Base-by-base conservation (phyloP, 2,888 invertebrate species). In the Erynnis tages region DNA sequence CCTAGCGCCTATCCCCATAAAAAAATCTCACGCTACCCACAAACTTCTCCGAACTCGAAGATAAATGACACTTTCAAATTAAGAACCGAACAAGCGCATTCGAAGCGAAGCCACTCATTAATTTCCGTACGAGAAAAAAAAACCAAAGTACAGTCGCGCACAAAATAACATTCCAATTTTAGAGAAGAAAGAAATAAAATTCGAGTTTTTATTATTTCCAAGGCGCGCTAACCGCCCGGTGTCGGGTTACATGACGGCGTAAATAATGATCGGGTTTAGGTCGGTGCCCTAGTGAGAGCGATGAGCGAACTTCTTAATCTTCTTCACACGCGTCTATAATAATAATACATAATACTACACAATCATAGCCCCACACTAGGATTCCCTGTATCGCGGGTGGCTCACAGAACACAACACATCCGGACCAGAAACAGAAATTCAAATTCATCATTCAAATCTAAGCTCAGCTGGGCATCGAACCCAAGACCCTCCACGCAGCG, bases 161-260 rank as follows among this genome's bases (percentile, higher is more conserved):
- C 52, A 52, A 52, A 44, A 52, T 52, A 52, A 52, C 52, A 50
- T 44, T 52, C 52, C 52, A 52, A 52, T 52, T 49, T 49, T 34
- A 41, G 43, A 52, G 44, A 52, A 40, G 50, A 50, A 44, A 52
- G 50, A 52, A 52, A 52, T 52, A 52, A 52, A 52, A 52, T 29
- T 37, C 50, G 35, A 29, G 44, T 52, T 52, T 34, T 52, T 52
- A 50, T 50, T 52, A 44, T 52, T 52, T 52, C 32, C 21, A 52
- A 52, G 34, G 50, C 50, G 50, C 50, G 50, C 50, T 52, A 52
- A 52, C 54, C 34, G 50, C 47, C 41, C 48, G 45, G 56, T 61
- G 56, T 62, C 57, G 54, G 54, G 61, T 61, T 61, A 59, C 61
- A 56, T 45, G 50, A 19, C 50, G 50, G 40, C 47, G 54, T 62